phyloP scores from a whole-genome alignment of 1,140 invertebrate species.

The Neotoxoptera formosana region DNA sequence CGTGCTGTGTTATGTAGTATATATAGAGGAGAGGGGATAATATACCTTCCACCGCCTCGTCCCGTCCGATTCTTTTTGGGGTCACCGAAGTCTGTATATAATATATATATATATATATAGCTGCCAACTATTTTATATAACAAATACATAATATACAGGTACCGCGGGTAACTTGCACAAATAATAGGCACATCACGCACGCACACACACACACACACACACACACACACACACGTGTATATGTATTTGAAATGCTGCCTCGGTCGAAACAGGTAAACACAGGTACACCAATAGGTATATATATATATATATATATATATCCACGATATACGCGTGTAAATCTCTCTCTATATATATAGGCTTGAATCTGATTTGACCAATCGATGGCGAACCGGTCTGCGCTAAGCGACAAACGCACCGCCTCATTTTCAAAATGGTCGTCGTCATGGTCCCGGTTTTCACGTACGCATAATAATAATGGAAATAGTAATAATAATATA shows the following conservation, averaged over 20 bases:
- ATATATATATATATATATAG: too few relatives aligned
- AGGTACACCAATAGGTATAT: neutral
- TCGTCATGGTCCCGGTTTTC: constrained; percentile 54
- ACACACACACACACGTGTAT: neutral
- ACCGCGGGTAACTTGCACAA: neutral
- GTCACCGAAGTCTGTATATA: neutral
- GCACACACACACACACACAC: neutral
- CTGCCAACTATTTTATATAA: neutral
- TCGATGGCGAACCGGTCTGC: constrained; percentile 43
- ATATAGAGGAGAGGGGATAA: too few relatives aligned
- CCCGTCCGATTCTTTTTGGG: neutral
- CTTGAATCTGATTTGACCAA: constrained; percentile 44
- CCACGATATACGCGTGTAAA: neutral
- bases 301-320: neutral
- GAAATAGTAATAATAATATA: neutral
- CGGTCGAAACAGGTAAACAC: constrained; percentile 20
- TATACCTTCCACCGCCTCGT: neutral
- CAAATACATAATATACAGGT: neutral
- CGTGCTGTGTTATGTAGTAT: neutral
- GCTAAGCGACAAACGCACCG: constrained; percentile 38
- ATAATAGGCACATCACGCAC: neutral
- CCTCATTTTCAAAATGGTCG: constrained; percentile 57
- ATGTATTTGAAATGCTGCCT: neutral
- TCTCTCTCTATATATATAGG: neutral
- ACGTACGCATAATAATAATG: neutral